Evolutionary conservation across 2,113 vertebrate genomes (phyloP).

Genomic region (Corythornis cristatus): DNA sequence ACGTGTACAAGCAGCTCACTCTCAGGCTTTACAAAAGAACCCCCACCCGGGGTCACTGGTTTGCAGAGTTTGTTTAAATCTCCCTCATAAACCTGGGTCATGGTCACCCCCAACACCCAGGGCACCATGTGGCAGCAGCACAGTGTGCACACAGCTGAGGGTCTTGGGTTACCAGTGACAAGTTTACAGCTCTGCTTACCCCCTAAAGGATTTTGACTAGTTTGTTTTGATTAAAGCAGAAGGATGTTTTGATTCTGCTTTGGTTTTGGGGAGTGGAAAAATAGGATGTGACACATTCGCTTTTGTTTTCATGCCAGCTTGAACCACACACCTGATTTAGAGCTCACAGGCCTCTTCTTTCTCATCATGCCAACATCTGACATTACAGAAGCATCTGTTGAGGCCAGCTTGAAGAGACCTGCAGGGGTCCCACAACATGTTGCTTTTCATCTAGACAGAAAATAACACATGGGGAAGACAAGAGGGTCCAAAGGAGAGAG

Average conservation of each 20-base stretch:
- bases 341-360: constrained; percentile 8
- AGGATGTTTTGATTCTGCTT: constrained; percentile 48
- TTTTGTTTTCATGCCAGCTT: constrained; percentile 47
- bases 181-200: constrained; percentile 9
- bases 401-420: not conserved
- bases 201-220: not conserved
- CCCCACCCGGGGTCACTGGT: fast-evolving
- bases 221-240: constrained; percentile 29
- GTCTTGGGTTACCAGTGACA: fast-evolving
- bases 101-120: fast-evolving
- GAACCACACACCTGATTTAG: not conserved
- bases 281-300: constrained; percentile 46
- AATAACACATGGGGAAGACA: not conserved
- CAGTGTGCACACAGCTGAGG: not conserved
- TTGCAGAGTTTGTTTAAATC: not conserved
- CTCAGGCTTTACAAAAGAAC: fast-evolving
- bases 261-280: not conserved
- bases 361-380: not conserved
- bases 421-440: not conserved
- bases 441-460: not conserved
- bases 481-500: not conserved
- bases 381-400: not conserved
- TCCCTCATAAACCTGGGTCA: fast-evolving
- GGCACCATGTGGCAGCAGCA: fast-evolving
- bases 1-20: fast-evolving